Conservation (phyloP, 2,888 invertebrate species). For the Lingula anatina region DNA sequence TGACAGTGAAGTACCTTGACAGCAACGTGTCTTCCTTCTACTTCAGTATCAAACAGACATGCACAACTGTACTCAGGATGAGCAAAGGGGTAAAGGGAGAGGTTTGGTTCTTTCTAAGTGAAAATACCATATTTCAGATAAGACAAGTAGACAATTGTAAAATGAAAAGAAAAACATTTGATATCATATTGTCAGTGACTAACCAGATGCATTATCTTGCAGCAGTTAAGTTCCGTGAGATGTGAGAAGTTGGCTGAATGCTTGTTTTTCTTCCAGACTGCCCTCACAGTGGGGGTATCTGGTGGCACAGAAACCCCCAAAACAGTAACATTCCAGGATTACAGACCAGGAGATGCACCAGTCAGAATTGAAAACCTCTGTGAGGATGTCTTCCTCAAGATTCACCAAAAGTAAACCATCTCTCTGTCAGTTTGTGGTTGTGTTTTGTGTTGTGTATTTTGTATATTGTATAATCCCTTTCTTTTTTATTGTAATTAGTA, state of each 20-base stretch:
- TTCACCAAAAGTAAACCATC: slow-evolving; percentile 65
- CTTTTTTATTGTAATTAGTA: too few relatives aligned
- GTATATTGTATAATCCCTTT: too few relatives aligned
- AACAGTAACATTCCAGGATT: slow-evolving; percentile 53
- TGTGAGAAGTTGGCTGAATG: too few relatives aligned
- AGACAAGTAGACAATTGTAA: too few relatives aligned
- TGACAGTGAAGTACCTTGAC: slow-evolving; percentile 74
- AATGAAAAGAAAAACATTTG: too few relatives aligned
- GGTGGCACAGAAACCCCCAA: slow-evolving; percentile 72
- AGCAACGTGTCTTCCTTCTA: slow-evolving; percentile 69
- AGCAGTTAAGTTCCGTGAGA: too few relatives aligned
- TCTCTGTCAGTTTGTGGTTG: neutral
- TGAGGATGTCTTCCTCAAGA: slow-evolving; percentile 72
- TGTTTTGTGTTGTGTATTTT: neutral
- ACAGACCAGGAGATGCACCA: slow-evolving; percentile 51
- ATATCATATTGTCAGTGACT: too few relatives aligned
- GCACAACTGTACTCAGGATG: slow-evolving; percentile 74
- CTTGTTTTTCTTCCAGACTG: slow-evolving; percentile 54
- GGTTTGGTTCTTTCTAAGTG: too few relatives aligned
- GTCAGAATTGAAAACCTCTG: slow-evolving; percentile 59
- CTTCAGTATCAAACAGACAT: slow-evolving; percentile 66
- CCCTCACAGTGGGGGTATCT: slow-evolving; percentile 61
- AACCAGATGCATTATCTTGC: too few relatives aligned
- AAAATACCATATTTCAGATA: too few relatives aligned
- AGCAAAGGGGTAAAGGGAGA: slow-evolving; percentile 75